Conservation (phyloP, 2,888 invertebrate genomes). For the Teleiodes luculella region DNA sequence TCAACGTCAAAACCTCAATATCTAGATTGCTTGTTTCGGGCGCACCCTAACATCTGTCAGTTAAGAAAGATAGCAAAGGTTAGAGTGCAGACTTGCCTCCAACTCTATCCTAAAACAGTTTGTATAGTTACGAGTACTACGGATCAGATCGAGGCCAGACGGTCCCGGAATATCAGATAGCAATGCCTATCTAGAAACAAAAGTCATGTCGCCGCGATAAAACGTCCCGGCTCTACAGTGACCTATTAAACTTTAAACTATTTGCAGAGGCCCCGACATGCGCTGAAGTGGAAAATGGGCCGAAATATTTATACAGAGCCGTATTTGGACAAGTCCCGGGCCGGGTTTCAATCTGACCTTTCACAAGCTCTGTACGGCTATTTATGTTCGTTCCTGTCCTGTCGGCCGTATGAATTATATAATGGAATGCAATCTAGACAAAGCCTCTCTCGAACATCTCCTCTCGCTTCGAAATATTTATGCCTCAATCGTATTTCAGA, state of each 20-base stretch:
- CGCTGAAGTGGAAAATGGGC: constrained; percentile 19
- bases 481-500: constrained; percentile 1
- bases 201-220: constrained; percentile 15
- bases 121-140: no score
- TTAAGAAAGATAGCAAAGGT: neutral
- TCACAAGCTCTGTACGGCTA: constrained; percentile 19
- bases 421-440: constrained; percentile 17
- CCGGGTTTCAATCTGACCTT: constrained; percentile 22
- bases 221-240: constrained; percentile 30
- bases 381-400: constrained; percentile 20
- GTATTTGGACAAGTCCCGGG: constrained; percentile 22
- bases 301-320: constrained; percentile 21
- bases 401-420: constrained; percentile 14
- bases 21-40: no score
- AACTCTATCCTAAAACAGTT: neutral
- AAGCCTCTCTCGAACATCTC: neutral
- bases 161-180: constrained; percentile 13
- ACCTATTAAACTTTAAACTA: constrained; percentile 45
- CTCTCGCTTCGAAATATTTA: constrained; percentile 1
- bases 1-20: no score
- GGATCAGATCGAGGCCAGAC: neutral
- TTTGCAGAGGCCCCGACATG: constrained; percentile 22
- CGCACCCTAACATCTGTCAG: neutral
- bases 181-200: constrained; percentile 14
- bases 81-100: neutral